Base-by-base conservation (phyloP, 92 coral and sea anemone species). In the Parazoanthus swiftii region DNA sequence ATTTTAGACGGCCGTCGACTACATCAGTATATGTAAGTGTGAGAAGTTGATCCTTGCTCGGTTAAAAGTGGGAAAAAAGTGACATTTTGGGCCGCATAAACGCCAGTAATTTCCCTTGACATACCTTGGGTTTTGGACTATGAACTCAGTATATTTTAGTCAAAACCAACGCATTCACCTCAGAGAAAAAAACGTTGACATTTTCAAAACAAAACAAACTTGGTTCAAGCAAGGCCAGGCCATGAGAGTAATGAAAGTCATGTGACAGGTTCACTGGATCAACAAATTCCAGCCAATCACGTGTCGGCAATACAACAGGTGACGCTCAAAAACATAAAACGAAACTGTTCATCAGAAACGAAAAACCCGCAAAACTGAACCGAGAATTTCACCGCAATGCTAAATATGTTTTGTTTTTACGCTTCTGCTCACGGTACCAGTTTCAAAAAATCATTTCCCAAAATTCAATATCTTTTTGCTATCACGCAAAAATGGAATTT, bases 211-310 rank as follows among this genome's bases (percentile, higher is more conserved):
- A 70, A 84, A 84, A 84, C 66, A 43, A 71, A n/a, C 63, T 84
- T 26, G 44, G 79, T 37, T 68, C 86, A 20, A 33, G 18, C 77
- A 37, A 72, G 37, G 42, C 51, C 9, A 48, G 51, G 77, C 59
- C 59, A 54, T 54, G 18, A 74, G 16, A 26, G 23, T 54, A 76
- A 74, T 84, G 50, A 67, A 83, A 84, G 87, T 84, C 87, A 84
- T 71, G 87, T 84, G 87, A 84, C 92, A 65, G 85, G 86, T 81
- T 85, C 73, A 72, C 38, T 65, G 54, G 78, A 90, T 91, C 89
- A 93, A 94, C 91, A 91, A 76, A 77, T 79, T 67, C 75, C 68
- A 77, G 63, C 98, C 98, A 94, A 94, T 93, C 95, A 90, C 85
- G 37, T 70, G 66, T 20, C 79, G 20, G 23, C 9, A 8, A 7